Base-by-base conservation (phyloP, 53 echinoderm and acorn worm species). In the Astropecten irregularis region DNA sequence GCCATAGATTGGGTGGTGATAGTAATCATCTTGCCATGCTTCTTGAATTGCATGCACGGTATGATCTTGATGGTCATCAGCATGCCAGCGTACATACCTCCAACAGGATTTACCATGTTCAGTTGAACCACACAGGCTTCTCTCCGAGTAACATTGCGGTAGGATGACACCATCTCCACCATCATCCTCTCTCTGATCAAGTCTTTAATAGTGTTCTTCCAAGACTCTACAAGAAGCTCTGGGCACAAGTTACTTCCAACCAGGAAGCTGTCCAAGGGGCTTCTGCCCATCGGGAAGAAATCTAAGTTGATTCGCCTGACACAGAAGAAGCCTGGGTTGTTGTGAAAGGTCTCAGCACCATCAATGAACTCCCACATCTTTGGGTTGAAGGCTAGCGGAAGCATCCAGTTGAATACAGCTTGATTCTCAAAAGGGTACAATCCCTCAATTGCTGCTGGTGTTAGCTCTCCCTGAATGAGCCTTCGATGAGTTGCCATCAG, bases 241-340 rank as follows among this genome's bases (percentile, higher is more conserved):
- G 87, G 84, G 39, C 83, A 74, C 19, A 91, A 54, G 70, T 87
- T 87, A 46, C 72, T 76, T n/a, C 84, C 91, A 1, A 82, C 73
- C 51, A 87, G 68, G 62, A 83, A 91, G 13, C 34, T 47, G 53
- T 91, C 91, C 87, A 83, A 91, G 4, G 83, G 82, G 67, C 74
- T 82, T 21, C 16, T 58, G 6, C 87, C 91, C 9, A 76, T 83
- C 42, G 69, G 74, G 84, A 59, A 68, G 55, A 71, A 73, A 31
- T 91, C 87, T 2, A 83, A 32, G 40, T 91, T 91, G 36, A 56
- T 52, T 2, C 91, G 83, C 10, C 44, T 62, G 16, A 91, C 70
- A 11, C 76, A 83, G 60, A 82, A 84, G 62, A 60, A 72, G 34
- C 91, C 90, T 9, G 82, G 85, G 51, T 47, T 65, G 18, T 86